Conservation (phyloP, 2,113 vertebrate species). For the Thinocorus orbignyianus region DNA sequence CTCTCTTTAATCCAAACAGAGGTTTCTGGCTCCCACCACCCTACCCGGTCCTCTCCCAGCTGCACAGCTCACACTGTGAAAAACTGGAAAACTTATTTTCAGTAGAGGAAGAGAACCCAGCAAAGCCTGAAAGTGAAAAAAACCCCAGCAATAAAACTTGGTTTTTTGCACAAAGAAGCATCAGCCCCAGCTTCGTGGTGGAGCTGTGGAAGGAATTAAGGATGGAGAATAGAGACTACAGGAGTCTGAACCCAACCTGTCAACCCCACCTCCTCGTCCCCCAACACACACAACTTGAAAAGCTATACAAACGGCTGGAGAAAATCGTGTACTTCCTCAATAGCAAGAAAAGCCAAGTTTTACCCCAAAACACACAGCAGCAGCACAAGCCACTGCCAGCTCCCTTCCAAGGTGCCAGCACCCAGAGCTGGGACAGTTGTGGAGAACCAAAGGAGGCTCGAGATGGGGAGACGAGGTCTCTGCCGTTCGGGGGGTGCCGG, state of each 20-base stretch:
- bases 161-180: not conserved
- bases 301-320: not conserved
- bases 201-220: not conserved
- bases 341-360: not conserved
- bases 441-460: not conserved
- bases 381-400: not conserved
- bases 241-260: not conserved
- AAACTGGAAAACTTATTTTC: not conserved
- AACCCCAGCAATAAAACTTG: accelerated
- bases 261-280: too few species aligned
- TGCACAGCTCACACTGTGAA: accelerated
- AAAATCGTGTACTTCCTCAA: accelerated
- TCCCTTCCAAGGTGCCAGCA: accelerated
- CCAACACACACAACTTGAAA: not conserved
- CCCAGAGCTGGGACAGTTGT: accelerated
- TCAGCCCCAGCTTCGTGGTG: not conserved
- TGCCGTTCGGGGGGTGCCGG: not conserved
- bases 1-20: not conserved
- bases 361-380: not conserved
- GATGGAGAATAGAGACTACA: not conserved
- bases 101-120: not conserved
- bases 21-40: not conserved
- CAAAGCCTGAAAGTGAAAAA: not conserved
- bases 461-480: not conserved
- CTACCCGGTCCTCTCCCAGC: not conserved